Percentiles rank a stretch among this genome's conserved stretches.
Conservation (phyloP, 2,113 vertebrate species). For the Perognathus longimembris region DNA sequence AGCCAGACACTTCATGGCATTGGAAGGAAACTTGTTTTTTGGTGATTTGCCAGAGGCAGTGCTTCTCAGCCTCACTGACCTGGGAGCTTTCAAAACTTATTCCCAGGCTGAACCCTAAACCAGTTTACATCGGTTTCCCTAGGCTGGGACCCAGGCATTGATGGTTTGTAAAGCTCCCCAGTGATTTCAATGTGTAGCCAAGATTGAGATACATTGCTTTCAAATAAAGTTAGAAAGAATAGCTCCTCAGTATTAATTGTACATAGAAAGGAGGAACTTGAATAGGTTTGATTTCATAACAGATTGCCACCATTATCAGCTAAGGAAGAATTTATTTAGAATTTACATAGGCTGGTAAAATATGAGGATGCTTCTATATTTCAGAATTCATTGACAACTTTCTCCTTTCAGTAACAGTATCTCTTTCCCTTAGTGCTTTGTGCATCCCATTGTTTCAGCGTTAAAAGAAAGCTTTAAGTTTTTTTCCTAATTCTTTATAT, state of each 20-base stretch:
- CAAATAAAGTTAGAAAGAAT: constrained; percentile 43
- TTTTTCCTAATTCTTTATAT: background rate
- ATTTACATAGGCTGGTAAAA: constrained; percentile 49
- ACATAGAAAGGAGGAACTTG: background rate
- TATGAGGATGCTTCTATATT: constrained; percentile 56
- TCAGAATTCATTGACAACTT: constrained; percentile 45
- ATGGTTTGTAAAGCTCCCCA: background rate
- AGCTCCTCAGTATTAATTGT: constrained; percentile 3
- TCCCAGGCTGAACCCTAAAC: constrained; percentile 20
- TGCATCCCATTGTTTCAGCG: background rate
- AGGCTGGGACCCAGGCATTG: background rate
- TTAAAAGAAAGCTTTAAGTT: constrained; percentile 29
- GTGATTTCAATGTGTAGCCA: background rate
- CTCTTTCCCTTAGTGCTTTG: background rate
- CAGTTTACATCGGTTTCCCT: background rate
- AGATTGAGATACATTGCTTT: background rate
- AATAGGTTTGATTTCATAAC: constrained; percentile 50
- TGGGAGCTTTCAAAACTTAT: constrained; percentile 1
- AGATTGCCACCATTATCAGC: constrained; percentile 18
- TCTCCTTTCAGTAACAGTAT: constrained; percentile 19
- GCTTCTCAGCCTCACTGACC: background rate
- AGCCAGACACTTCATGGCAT: background rate
- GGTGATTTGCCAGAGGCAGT: background rate
- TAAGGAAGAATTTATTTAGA: constrained; percentile 47
- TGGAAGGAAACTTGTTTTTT: background rate